Evolutionary conservation across 2,797 vertebrate genomes (phyloP), one percentile per base, ranked within the genome.

Genomic region (Danio albolineatus): DNA sequence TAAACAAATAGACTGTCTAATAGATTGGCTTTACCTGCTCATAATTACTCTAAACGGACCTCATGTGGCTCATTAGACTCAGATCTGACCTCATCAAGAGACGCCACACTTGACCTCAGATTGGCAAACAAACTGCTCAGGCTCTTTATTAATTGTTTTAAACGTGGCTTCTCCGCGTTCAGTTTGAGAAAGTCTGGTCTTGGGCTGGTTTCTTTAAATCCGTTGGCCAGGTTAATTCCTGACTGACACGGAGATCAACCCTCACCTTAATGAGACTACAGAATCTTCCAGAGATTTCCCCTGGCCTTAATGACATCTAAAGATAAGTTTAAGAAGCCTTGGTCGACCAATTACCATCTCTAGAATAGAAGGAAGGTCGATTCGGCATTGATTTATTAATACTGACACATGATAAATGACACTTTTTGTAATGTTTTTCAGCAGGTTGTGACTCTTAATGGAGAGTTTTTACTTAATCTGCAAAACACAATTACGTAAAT

Each of bases 231-330:
- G 28, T 77, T 86, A 87, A 91, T 85, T 83, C 88, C 88, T 86
- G 89, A 86, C 89, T 89, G 88, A 89, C 91, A 86, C 84, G 88
- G 84, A 92, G 91, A 93, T 93, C 92, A 92, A 89, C 83, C 87
- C 86, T 62, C 70, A 86, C 84, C 88, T 88, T 92, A 93, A 93
- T 88, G 83, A 91, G 88, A 85, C 91, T 91, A 88, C 92, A 85
- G 88, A 90, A 87, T 89, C 91, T 83, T 79, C 86, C 73, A 43
- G 85, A 91, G 91, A 91, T 91, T 91, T 92, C 79, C 89, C 90
- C 87, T 92, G 90, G 91, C 88, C 89, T 85, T 87, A 79, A 84
- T 88, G 56, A 76, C 76, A 86, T 83, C 84, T 84, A 81, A 84
- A 89, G 87, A 87, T 89, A 89, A 87, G 85, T 91, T 89, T 91